Conservation (phyloP, 23 tunicate genomes). For the Botrylloides violaceus region DNA sequence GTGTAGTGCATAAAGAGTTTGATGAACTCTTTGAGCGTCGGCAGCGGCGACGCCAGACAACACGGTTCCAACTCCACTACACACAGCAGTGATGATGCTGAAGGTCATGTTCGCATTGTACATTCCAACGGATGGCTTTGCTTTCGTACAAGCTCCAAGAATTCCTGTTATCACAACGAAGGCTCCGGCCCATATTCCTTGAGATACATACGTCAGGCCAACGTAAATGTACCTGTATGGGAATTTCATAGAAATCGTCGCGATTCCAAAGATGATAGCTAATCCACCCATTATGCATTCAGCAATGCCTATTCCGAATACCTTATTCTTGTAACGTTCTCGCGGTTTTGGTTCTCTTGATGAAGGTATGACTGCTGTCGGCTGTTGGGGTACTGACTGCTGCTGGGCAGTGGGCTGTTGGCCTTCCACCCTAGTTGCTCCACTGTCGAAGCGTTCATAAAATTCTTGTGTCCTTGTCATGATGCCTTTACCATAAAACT, state of each 20-base stretch:
- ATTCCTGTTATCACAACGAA: constrained; percentile 7
- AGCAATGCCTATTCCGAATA: background rate
- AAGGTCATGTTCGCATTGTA: constrained; percentile 7
- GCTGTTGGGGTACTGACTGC: too few species aligned
- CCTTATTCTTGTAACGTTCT: background rate
- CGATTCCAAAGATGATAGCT: constrained; percentile 1
- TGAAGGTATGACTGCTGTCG: background rate
- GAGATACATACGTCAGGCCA: background rate
- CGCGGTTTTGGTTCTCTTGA: background rate
- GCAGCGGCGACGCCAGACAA: background rate
- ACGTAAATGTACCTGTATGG: background rate
- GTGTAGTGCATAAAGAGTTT: background rate
- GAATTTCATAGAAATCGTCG: too few species aligned
- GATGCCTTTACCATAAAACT: too few species aligned
- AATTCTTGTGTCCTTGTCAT: too few species aligned
- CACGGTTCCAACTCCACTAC: background rate
- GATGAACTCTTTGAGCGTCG: background rate
- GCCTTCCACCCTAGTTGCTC: too few species aligned
- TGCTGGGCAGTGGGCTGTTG: too few species aligned
- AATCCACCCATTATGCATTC: background rate
- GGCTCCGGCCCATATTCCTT: constrained; percentile 7
- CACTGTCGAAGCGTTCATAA: too few species aligned
- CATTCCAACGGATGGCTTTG: constrained; percentile 1
- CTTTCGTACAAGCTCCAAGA: constrained; percentile 1
- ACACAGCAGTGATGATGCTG: constrained; percentile 5